Percentiles rank a stretch among this genome's conserved stretches.
These are phyloP conservation scores for Lycaon pictus DNA, from an alignment of 2,113 vertebrate species.

Conservation along the genomic window DNA sequence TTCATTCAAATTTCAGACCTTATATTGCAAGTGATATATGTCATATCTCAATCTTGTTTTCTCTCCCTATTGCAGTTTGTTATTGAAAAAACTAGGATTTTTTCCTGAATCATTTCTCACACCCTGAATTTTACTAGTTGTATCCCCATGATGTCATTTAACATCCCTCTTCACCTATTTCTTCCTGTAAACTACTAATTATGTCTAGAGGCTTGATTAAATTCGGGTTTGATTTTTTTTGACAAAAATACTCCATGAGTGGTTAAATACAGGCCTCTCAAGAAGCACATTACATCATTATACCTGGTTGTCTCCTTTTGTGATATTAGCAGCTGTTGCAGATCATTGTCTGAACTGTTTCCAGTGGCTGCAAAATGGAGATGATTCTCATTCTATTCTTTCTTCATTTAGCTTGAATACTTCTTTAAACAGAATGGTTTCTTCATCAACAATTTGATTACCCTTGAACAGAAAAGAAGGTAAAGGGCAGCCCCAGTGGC, in stretches of 20 bases:
- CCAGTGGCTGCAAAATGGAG: neutral
- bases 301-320: neutral
- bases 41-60: neutral
- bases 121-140: neutral
- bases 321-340: neutral
- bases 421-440: conserved; percentile 18
- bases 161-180: neutral
- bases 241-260: neutral
- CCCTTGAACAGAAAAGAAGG: neutral
- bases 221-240: neutral
- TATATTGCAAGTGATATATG: neutral
- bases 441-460: conserved; percentile 16
- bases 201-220: neutral
- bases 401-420: neutral
- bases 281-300: neutral
- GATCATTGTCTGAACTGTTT: neutral
- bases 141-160: neutral
- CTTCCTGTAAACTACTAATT: neutral
- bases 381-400: neutral
- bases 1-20: neutral
- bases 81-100: neutral
- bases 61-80: neutral
- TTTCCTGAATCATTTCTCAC: conserved; percentile 3
- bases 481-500: neutral
- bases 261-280: neutral